Conservation (phyloP, 2,888 invertebrate genomes). For the Stratiomys singularior region DNA sequence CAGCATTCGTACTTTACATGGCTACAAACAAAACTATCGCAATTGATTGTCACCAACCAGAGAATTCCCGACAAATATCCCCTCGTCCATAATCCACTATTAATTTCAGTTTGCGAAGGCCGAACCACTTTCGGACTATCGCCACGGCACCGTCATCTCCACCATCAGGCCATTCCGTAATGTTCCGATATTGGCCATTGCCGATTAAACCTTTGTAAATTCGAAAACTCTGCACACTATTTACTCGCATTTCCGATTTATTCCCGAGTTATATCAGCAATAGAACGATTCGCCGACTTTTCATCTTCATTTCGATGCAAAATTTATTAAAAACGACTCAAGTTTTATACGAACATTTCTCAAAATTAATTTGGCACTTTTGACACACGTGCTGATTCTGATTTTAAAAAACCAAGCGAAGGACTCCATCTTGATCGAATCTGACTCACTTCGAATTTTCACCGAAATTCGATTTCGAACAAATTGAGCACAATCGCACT, state of each 20-base stretch:
- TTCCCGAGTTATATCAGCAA: not conserved
- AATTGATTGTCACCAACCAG: not conserved
- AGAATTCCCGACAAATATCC: not conserved
- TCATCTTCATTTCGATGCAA: slow-evolving; percentile 35
- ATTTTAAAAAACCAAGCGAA: slow-evolving; percentile 66
- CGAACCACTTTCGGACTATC: not conserved
- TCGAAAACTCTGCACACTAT: slow-evolving; percentile 28
- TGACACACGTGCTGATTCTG: slow-evolving; percentile 66
- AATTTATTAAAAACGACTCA: not conserved
- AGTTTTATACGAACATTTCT: slow-evolving; percentile 64
- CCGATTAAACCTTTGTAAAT: slow-evolving; percentile 35
- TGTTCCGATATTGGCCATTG: not conserved
- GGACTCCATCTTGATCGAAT: slow-evolving; percentile 62
- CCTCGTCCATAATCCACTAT: not conserved
- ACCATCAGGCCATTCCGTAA: not conserved
- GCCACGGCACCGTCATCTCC: slow-evolving; percentile 22
- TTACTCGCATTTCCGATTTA: slow-evolving; percentile 4
- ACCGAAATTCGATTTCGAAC: slow-evolving; percentile 41
- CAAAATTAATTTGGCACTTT: slow-evolving; percentile 66
- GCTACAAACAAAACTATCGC: slow-evolving; percentile 27
- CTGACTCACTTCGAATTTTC: slow-evolving; percentile 46
- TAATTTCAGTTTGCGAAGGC: not conserved
- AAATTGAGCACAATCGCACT: not conserved
- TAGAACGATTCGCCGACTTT: slow-evolving; percentile 21
- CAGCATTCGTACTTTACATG: not conserved